These are phyloP conservation scores for Oceanodroma tethys DNA, from an alignment of 2,113 vertebrate genomes.

Conservation along the genomic window DNA sequence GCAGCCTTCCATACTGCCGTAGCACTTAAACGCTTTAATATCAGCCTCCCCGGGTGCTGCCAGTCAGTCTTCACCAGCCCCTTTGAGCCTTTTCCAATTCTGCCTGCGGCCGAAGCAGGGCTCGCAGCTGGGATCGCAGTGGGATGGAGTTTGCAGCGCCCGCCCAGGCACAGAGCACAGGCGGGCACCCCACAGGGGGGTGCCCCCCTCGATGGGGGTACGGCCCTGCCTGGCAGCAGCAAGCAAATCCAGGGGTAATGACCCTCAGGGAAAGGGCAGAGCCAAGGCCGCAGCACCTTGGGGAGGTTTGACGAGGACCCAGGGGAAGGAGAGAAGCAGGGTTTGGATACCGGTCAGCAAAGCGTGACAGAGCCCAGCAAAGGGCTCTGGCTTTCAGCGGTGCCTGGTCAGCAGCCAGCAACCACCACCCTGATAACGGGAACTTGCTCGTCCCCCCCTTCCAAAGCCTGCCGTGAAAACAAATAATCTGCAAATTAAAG, in stretches of 20 bases:
- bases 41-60: neutral
- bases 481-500: constrained; percentile 10
- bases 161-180: neutral
- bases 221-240: accelerated
- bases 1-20: neutral
- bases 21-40: neutral
- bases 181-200: accelerated
- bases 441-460: neutral
- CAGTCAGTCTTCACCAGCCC: neutral
- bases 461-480: neutral
- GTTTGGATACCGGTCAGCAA: neutral
- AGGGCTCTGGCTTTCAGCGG: neutral
- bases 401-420: constrained; percentile 14
- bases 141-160: neutral
- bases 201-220: accelerated
- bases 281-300: accelerated
- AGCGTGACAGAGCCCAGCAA: neutral
- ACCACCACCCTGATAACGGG: neutral
- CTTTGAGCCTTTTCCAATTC: neutral
- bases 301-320: neutral
- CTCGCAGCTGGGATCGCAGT: too few species aligned
- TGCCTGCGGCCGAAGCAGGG: neutral
- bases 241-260: neutral
- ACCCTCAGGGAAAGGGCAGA: neutral
- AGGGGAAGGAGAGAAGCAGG: neutral